Evolutionary conservation across 2,113 vertebrate genomes (phyloP), one percentile per base, ranked within the genome.

Genomic region (Corythornis vintsioides): DNA sequence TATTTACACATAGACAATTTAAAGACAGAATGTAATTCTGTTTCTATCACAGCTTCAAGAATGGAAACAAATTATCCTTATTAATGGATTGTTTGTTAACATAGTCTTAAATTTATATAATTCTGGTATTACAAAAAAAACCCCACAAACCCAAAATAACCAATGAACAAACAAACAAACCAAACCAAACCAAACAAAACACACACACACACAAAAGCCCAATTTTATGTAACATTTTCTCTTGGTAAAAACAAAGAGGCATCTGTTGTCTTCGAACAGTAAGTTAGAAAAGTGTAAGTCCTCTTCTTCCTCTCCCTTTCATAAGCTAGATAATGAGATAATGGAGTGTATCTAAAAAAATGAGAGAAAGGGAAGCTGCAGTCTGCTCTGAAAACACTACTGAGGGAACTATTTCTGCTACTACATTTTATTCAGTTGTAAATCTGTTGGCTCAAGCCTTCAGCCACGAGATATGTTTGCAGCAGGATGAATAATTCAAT

Each of bases 401-500:
- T 47, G 73, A 52, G 83, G 82, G 75, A 87, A 87, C 71, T 89
- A 70, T 94, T 96, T 87, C 89, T 94, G 71, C 71, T 92, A 70
- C 55, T 79, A 79, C 83, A 94, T 92, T 94, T 89, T 85, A 61
- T 92, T 92, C 82, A 55, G 66, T 85, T 93, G 89, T 89, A 96
- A 94, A 94, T 94, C 67, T 94, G 77, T 73, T 91, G 67, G 67
- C 64, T 95, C 89, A 63, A 95, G 87, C 74, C 79, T 82, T 92
- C 85, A 94, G 82, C 64, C 78, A 89, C 75, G 33, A 94, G 67
- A 78, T 88, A 89, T 73, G 85, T 89, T 94, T 92, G 89, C 75
- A 92, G 67, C 64, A 85, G 59, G 47, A 89, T 87, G 89, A 94
- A 91, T 96, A 95, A 94, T 95, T 94, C 79, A 93, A 83, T 91